Evolutionary conservation across 2,888 invertebrate species (phyloP), one percentile per base, ranked within the genome.

Genomic region (Margaritifera margaritifera): DNA sequence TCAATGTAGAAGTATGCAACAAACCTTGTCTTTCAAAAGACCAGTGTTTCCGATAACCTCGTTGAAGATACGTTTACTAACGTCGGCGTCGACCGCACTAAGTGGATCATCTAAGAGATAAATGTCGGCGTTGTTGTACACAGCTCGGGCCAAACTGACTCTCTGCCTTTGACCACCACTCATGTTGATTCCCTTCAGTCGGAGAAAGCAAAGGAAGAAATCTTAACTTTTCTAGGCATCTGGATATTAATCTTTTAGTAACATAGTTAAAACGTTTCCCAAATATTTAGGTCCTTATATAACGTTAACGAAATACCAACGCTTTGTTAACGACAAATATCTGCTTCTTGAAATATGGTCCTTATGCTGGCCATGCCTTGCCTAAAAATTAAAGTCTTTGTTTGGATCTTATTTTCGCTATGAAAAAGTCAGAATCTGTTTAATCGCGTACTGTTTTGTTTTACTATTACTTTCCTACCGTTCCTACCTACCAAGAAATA

Each of bases 11-110:
- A 24, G 22, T 11, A 18, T 24, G n/a, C 15, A 24, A 19, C 24
- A 24, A 27, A 87, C 88, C 84, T 90, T 92, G 52, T 87, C 79
- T 53, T 83, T 81, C 15, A 92, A 83, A 1, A 91, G 51, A 22
- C 91, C 92, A 22, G 91, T 92, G 0, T 95, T 94, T 27, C 89
- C 89, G 53, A 90, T 84, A 31, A 89, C 89, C 22, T 87, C 66
- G 20, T 86, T 83, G 73, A 90, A 90, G 60, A 90, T 86, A 76
- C 89, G 87, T 66, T 84, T 81, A 22, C 87, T 88, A 19, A 89
- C 89, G 71, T 89, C 88, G 2, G 88, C 77, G 72, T 90, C 90
- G 18, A 90, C 89, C 24, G 90, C 90, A 51, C 87, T 87, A 18
- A 90, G 79, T 4, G 90, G 90, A 71, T 90, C 90, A 64, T 90